Conservation (phyloP, 2,888 invertebrate species). For the Ptychoptera contaminata region DNA sequence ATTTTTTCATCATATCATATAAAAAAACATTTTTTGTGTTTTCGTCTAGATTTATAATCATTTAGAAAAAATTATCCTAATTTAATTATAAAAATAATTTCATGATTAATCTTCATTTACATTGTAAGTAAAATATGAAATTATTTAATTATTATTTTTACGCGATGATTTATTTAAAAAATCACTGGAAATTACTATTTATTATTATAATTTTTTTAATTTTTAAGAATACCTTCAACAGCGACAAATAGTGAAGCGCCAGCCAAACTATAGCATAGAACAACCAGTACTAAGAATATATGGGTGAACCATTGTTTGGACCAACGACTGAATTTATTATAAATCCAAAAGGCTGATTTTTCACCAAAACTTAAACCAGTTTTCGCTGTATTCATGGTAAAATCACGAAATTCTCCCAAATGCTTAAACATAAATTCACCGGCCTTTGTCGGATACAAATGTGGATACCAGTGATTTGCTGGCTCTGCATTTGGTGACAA, state of each 20-base stretch:
- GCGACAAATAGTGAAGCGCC: constrained; percentile 68
- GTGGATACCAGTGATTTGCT: constrained; percentile 5
- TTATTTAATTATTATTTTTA: too few species aligned
- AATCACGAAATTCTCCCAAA: constrained; percentile 61
- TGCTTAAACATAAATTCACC: constrained; percentile 68
- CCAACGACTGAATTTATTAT: constrained; percentile 57
- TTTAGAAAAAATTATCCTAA: neutral
- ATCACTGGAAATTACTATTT: too few species aligned
- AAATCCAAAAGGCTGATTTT: constrained; percentile 64
- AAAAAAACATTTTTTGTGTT: too few species aligned
- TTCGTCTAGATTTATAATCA: neutral
- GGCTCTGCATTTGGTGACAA: neutral
- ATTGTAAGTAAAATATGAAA: too few species aligned
- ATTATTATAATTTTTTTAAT: constrained; percentile 3
- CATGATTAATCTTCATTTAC: neutral
- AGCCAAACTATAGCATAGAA: constrained; percentile 60
- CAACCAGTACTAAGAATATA: constrained; percentile 62
- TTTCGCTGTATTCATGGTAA: constrained; percentile 54
- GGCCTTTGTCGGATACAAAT: constrained; percentile 46
- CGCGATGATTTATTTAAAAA: too few species aligned
- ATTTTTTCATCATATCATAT: too few species aligned
- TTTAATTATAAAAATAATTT: neutral
- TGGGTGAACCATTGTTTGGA: constrained; percentile 82
- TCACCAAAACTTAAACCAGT: constrained; percentile 72
- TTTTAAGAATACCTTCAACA: constrained; percentile 49